Conservation (phyloP, 1,140 invertebrate species). For the Bombus balteatus region DNA sequence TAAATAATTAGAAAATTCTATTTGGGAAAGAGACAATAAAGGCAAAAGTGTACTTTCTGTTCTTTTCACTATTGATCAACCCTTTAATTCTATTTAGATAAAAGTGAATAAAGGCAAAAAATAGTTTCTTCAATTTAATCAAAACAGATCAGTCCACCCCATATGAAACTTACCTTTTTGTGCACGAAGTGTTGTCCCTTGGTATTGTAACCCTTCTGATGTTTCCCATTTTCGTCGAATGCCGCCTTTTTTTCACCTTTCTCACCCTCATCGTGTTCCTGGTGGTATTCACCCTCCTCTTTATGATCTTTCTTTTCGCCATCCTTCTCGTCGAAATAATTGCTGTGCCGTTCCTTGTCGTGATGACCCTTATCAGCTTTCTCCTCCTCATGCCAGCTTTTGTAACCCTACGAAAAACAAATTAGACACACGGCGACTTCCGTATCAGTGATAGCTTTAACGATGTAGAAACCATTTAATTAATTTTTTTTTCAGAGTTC, state of each 20-base stretch:
- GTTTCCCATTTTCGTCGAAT: slow-evolving; percentile 79
- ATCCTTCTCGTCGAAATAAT: slow-evolving; percentile 77
- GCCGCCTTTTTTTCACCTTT: slow-evolving; percentile 75
- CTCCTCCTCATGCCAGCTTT: slow-evolving; percentile 78
- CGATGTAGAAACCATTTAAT: neutral
- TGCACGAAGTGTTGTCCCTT: slow-evolving; percentile 82
- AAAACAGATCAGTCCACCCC: neutral
- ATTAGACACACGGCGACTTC: neutral
- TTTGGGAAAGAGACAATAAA: no score
- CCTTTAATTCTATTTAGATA: no score
- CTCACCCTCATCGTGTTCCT: slow-evolving; percentile 75
- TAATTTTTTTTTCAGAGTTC: neutral
- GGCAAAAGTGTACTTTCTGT: no score
- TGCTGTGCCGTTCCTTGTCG: slow-evolving; percentile 77
- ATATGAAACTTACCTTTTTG: slow-evolving; percentile 75
- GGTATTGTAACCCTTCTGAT: slow-evolving; percentile 82
- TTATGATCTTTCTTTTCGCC: slow-evolving; percentile 78
- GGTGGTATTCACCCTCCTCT: slow-evolving; percentile 77
- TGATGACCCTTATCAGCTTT: slow-evolving; percentile 80
- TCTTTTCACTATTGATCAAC: no score
- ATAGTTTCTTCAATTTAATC: no score
- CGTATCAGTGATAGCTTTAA: no score
- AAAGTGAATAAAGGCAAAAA: no score
- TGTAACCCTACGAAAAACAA: slow-evolving; percentile 72
- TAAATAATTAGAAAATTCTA: no score